Evolutionary conservation across 2,797 vertebrate genomes (phyloP).

Genomic region (Karalla daura): DNA sequence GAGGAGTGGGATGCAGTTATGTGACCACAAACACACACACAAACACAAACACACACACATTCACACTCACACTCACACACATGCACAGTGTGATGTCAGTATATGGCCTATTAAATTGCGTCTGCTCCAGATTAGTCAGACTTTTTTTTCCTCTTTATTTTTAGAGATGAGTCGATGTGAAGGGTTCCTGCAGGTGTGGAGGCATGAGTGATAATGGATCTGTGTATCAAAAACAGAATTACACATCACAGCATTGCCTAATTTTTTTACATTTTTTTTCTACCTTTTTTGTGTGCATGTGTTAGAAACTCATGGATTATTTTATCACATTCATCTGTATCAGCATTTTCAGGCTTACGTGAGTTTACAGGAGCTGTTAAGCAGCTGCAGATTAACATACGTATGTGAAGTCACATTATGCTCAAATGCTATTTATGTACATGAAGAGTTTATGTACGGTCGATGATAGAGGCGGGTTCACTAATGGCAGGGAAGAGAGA

Average conservation of each 20-base stretch:
- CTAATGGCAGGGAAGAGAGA: neutral
- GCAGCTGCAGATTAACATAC: slow-evolving; percentile 22
- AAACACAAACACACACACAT: slow-evolving; percentile 6
- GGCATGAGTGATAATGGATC: slow-evolving; percentile 1
- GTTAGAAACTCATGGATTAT: neutral
- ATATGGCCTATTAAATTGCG: slow-evolving; percentile 1
- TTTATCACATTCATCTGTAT: slow-evolving; percentile 11
- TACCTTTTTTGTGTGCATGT: neutral
- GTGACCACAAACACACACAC: slow-evolving; percentile 12
- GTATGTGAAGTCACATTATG: slow-evolving; percentile 2
- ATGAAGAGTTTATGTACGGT: slow-evolving; percentile 15
- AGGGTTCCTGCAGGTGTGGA: slow-evolving; percentile 8
- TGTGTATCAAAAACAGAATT: neutral
- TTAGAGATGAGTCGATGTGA: slow-evolving; percentile 50
- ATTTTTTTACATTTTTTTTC: neutral
- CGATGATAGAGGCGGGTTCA: neutral
- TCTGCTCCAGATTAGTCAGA: slow-evolving; percentile 50
- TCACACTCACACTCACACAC: slow-evolving; percentile 2
- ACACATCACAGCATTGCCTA: neutral
- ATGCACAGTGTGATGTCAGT: neutral
- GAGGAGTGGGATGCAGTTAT: slow-evolving; percentile 32
- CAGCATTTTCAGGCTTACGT: neutral
- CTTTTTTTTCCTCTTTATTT: slow-evolving; percentile 41
- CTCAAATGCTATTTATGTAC: slow-evolving; percentile 16
- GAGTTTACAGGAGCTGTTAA: slow-evolving; percentile 6